These are phyloP conservation scores for Aphis craccivora DNA, from an alignment of 1,140 invertebrate genomes.

Conservation along the genomic window DNA sequence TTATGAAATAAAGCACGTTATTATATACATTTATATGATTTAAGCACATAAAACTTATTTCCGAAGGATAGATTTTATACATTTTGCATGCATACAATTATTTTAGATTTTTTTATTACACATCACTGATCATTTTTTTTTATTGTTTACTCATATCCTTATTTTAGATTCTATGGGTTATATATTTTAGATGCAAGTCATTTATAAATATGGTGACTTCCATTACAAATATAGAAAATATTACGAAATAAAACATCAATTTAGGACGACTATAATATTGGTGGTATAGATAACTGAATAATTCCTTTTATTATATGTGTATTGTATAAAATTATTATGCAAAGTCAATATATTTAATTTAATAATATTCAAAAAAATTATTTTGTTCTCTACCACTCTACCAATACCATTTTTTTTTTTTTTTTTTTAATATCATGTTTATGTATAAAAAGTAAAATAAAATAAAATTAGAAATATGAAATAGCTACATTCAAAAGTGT, in stretches of 20 bases:
- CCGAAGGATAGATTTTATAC: constrained; percentile 1
- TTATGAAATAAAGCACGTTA: background rate
- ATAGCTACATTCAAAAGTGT: background rate
- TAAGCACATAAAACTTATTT: background rate
- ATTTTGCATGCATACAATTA: background rate
- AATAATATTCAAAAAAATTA: background rate
- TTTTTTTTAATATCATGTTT: background rate
- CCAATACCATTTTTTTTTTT: background rate
- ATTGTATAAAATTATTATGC: background rate
- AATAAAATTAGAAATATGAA: background rate
- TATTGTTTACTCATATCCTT: background rate
- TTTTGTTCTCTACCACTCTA: background rate
- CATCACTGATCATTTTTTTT: background rate
- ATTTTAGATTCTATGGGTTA: background rate
- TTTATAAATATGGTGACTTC: background rate
- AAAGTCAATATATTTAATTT: background rate
- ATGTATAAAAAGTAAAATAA: constrained; percentile 4
- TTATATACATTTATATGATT: background rate
- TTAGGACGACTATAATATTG: background rate
- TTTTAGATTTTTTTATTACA: background rate
- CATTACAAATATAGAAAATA: background rate
- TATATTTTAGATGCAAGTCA: background rate
- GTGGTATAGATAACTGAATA: background rate
- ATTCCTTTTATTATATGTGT: background rate
- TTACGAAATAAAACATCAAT: background rate